A percentile compares a stretch with the other conserved stretches of the same genome.
Conservation (phyloP, 2,797 vertebrate species). For the Lepidocolaptes lacrymiger region DNA sequence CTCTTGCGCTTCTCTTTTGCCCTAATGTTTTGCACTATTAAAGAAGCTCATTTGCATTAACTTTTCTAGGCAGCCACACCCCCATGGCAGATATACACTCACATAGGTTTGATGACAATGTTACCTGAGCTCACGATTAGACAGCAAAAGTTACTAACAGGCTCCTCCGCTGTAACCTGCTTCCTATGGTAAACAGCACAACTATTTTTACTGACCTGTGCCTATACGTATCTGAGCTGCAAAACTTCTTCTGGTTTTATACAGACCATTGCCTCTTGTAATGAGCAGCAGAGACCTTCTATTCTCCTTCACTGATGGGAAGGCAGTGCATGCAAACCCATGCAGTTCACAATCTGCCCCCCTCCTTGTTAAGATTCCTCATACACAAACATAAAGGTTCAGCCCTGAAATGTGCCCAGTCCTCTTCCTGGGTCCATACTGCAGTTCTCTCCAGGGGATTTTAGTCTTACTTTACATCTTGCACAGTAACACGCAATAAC, state of each 20-base stretch:
- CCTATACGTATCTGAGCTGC: not conserved
- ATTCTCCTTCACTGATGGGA: not conserved
- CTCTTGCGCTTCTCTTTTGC: not conserved
- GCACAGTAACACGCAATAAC: not conserved
- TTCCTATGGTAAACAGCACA: slow-evolving; percentile 78
- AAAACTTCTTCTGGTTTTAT: not conserved
- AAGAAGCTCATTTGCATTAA: slow-evolving; percentile 41
- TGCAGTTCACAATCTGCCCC: not conserved
- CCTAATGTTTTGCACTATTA: not conserved
- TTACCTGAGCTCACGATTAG: slow-evolving; percentile 82
- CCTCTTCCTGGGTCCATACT: not conserved
- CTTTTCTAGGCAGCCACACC: slow-evolving; percentile 65
- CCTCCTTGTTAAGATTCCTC: not conserved
- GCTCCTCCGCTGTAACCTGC: slow-evolving; percentile 70
- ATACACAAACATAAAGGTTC: not conserved
- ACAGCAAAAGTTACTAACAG: slow-evolving; percentile 76
- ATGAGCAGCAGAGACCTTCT: not conserved
- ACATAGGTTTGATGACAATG: slow-evolving; percentile 49
- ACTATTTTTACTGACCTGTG: slow-evolving; percentile 69
- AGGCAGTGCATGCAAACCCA: accelerated
- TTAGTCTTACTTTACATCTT: not conserved
- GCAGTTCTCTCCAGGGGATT: not conserved
- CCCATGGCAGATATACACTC: slow-evolving; percentile 34
- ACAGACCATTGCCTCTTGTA: not conserved
- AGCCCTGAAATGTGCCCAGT: not conserved